These are phyloP conservation scores for Pogonophryne albipinna DNA, from an alignment of 2,797 vertebrate species.

Conservation along the genomic window DNA sequence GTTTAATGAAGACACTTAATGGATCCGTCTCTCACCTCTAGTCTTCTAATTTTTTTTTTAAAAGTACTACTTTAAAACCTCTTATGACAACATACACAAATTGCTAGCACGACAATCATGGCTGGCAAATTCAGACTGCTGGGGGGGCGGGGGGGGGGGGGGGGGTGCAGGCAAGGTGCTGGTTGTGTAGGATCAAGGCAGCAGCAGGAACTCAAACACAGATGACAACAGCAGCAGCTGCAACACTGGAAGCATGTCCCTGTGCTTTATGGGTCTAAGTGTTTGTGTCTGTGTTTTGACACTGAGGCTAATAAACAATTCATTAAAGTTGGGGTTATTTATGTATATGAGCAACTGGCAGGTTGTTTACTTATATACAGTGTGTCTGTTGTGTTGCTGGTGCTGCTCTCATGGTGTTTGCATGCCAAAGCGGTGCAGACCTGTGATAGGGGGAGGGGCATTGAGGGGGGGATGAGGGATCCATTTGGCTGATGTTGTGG, in stretches of 20 bases:
- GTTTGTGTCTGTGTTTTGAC: neutral
- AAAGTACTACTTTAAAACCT: slow-evolving; percentile 23
- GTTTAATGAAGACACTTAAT: neutral
- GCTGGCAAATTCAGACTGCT: slow-evolving; percentile 23
- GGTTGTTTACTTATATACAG: neutral
- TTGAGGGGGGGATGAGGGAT: slow-evolving; percentile 12
- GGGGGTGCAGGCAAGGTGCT: slow-evolving; percentile 33
- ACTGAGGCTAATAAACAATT: neutral
- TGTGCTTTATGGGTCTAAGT: neutral
- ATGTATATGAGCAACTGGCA: too few species aligned
- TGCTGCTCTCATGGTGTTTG: slow-evolving; percentile 66
- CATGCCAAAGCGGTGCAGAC: slow-evolving; percentile 78
- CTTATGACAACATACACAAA: slow-evolving; percentile 8
- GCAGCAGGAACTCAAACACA: slow-evolving; percentile 52
- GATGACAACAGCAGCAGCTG: slow-evolving; percentile 65
- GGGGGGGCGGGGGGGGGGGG: neutral
- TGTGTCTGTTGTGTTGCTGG: neutral
- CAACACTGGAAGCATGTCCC: neutral
- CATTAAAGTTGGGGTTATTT: neutral
- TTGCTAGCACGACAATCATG: slow-evolving; percentile 13
- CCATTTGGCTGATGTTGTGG: slow-evolving; percentile 65
- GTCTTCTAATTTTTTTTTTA: too few species aligned
- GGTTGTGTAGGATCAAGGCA: slow-evolving; percentile 54
- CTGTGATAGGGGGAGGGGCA: slow-evolving; percentile 39
- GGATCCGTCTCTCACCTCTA: neutral